Percentiles rank a stretch among this genome's conserved stretches.
These are phyloP conservation scores for Puma concolor DNA, from an alignment of 2,113 vertebrate genomes.

Conservation along the genomic window DNA sequence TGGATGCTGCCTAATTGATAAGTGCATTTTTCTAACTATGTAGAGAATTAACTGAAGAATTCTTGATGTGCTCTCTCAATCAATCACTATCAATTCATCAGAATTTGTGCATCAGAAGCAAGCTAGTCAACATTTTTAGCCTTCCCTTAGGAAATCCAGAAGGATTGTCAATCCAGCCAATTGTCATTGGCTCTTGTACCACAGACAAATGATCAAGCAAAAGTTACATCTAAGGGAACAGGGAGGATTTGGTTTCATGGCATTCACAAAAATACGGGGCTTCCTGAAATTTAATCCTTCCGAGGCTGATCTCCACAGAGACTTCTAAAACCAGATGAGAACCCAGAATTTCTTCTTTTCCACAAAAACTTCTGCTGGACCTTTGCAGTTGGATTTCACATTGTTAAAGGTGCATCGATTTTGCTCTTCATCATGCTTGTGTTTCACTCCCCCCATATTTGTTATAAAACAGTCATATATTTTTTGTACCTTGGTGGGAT, in stretches of 20 bases:
- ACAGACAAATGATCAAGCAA: conserved; percentile 33
- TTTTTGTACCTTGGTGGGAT: neutral
- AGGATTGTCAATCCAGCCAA: neutral
- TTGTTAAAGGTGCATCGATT: neutral
- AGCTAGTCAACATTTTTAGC: neutral
- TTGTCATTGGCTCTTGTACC: neutral
- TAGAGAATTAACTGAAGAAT: conserved; percentile 32
- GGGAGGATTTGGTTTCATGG: neutral
- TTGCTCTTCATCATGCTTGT: neutral
- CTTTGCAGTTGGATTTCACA: neutral
- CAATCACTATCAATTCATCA: conserved; percentile 46
- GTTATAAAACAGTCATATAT: neutral
- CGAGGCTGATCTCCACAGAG: neutral
- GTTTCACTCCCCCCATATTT: neutral
- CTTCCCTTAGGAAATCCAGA: neutral
- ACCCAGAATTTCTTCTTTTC: neutral
- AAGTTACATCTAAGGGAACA: neutral
- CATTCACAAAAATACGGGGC: neutral
- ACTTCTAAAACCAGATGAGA: neutral
- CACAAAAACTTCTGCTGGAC: neutral
- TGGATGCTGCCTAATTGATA: conserved; percentile 24
- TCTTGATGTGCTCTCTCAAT: neutral
- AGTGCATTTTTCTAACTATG: neutral
- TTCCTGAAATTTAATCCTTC: neutral
- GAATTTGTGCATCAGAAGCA: conserved; percentile 40